Conservation (phyloP, 2,797 vertebrate genomes). For the Allochrocebus solatus region DNA sequence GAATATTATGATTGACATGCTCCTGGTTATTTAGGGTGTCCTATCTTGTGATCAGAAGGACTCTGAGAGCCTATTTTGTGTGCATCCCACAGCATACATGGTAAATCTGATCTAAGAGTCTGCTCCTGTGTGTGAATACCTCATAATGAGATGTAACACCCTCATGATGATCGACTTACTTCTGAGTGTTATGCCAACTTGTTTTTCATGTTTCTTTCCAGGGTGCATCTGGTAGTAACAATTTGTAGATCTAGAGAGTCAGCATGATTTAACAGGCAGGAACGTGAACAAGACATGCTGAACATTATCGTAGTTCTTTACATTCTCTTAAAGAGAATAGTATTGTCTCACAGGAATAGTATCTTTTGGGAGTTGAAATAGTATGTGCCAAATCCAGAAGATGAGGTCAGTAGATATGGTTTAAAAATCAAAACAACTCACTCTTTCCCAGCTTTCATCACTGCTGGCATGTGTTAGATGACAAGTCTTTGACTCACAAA, state of each 20-base stretch:
- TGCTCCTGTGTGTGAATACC: not conserved
- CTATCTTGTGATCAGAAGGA: slow-evolving; percentile 10
- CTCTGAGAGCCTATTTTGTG: not conserved
- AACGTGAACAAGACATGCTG: not conserved
- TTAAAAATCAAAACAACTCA: slow-evolving; percentile 40
- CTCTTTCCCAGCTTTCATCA: slow-evolving; percentile 19
- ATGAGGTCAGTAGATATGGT: slow-evolving; percentile 27
- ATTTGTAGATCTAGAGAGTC: not conserved
- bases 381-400: not conserved
- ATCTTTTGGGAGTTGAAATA: not conserved
- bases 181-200: not conserved
- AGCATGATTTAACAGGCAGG: not conserved
- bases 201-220: slow-evolving; percentile 27
- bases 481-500: slow-evolving; percentile 66
- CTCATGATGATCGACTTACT: not conserved
- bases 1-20: not conserved
- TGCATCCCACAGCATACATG: not conserved
- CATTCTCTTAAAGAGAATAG: not conserved
- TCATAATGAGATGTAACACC: not conserved
- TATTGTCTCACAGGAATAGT: not conserved
- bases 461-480: slow-evolving; percentile 33
- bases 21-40: slow-evolving; percentile 33
- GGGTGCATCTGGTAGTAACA: not conserved
- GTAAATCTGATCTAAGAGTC: slow-evolving; percentile 22
- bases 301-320: not conserved